Base-by-base conservation (phyloP, 2,888 invertebrate genomes). In the Thymelicus acteon region DNA sequence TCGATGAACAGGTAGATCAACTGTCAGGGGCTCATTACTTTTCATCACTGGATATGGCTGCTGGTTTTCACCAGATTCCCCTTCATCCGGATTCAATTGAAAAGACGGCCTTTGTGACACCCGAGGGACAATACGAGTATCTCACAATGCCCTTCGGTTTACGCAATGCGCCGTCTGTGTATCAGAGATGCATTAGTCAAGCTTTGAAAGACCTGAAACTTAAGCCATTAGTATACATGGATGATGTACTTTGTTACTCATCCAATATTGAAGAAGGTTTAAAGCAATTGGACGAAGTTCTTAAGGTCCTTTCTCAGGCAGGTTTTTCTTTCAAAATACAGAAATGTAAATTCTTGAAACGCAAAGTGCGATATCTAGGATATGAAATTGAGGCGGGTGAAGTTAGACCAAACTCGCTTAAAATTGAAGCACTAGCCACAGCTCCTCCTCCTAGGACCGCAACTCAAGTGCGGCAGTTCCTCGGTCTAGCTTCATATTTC, bases 221-320 rank as follows among this genome's bases (percentile, higher is more conserved):
- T 6, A 57, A 37, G 13, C 77, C 76, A 0, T 24, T 76, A 7
- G 75, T 75, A 0, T 57, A 57, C 13, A 57, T 57, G 57, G 57
- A 57, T 6, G 57, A 57, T 24, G 57, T 57, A 0, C 12, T 57
- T 12, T 31, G 13, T 12, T 54, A 24, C 12, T 54, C 54, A 1
- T 3, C 5, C 0, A 10, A 54, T 3, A n/a, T 54, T 10, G 3
- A 1, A 5, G 7, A 12, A 13, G 57, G 57, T 12, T 6, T 57
- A 13, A 2, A 57, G 7, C 57, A 13, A 0, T 6, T 57, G 6
- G 31, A 57, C 3, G 2, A 6, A 6, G 15, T 15, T 12, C 6
- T 57, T 1, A 13, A 2, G 4, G 31, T 13, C 15, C 8, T 57
- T 2, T 57, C 57, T 6, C 13, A 57, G 13, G 31, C 57, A 8